These are phyloP conservation scores for Cyanoliseus patagonus DNA, from an alignment of 2,113 vertebrate species.

Conservation along the genomic window DNA sequence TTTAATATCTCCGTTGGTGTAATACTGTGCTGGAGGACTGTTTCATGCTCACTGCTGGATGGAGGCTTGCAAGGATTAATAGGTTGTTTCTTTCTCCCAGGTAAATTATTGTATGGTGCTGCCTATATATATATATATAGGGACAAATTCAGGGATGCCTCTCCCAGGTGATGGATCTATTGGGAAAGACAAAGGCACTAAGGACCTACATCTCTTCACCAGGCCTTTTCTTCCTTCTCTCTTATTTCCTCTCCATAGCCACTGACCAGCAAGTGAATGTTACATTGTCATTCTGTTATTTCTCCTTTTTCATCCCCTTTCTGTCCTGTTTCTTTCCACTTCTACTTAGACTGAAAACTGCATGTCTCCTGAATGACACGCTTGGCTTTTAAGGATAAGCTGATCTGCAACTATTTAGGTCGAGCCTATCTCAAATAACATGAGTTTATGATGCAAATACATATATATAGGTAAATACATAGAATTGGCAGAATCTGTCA, in stretches of 20 bases:
- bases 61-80: background rate
- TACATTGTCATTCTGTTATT: fast-evolving
- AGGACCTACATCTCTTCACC: background rate
- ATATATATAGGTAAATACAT: background rate
- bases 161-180: background rate
- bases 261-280: background rate
- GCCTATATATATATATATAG: too few relatives aligned
- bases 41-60: background rate
- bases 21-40: background rate
- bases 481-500: background rate
- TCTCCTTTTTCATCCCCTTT: background rate
- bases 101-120: background rate
- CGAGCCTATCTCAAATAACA: background rate
- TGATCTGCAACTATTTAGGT: background rate
- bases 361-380: fast-evolving
- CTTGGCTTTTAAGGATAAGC: background rate
- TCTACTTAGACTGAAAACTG: background rate
- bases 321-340: background rate
- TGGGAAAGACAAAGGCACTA: background rate
- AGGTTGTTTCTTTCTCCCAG: background rate
- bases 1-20: background rate
- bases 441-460: background rate
- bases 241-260: background rate
- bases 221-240: background rate
- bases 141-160: background rate